These are phyloP conservation scores for Dinomys branickii DNA, from an alignment of 2,113 vertebrate species.

Conservation along the genomic window DNA sequence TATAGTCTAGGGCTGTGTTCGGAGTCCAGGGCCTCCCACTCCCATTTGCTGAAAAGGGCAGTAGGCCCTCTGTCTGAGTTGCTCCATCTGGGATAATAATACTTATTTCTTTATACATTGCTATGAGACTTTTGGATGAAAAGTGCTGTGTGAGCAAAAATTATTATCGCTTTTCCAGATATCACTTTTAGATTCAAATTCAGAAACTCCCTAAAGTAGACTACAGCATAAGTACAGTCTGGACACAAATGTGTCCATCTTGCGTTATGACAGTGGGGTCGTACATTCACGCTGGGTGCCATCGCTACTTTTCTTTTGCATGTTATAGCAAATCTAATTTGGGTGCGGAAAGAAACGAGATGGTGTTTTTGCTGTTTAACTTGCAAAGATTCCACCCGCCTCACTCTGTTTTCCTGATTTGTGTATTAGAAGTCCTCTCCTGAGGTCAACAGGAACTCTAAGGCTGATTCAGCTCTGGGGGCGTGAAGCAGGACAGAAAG, in stretches of 20 bases:
- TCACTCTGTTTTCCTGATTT: conserved; percentile 66
- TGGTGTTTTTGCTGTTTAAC: conserved; percentile 52
- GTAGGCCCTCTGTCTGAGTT: conserved; percentile 56
- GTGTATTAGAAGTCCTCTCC: conserved; percentile 62
- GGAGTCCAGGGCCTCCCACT: background rate
- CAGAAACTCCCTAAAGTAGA: conserved; percentile 70
- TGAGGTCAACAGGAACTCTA: conserved; percentile 68
- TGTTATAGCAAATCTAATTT: conserved; percentile 39
- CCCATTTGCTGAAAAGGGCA: conserved; percentile 37
- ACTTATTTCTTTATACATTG: conserved; percentile 65
- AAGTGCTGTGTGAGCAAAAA: conserved; percentile 68
- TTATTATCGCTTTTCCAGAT: conserved; percentile 82
- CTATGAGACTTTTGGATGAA: conserved; percentile 73
- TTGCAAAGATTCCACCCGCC: background rate
- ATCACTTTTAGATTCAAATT: conserved; percentile 73
- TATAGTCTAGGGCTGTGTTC: conserved; percentile 8
- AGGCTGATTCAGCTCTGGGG: conserved; percentile 67
- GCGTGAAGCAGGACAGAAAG: conserved; percentile 51
- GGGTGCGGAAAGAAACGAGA: background rate
- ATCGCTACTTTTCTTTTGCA: background rate
- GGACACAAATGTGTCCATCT: background rate
- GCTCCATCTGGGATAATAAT: conserved; percentile 81
- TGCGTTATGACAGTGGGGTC: background rate
- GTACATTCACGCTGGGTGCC: background rate
- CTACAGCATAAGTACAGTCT: background rate